Percentiles rank a stretch among this genome's conserved stretches.
phyloP scores from a whole-genome alignment of 2,888 invertebrate genomes.

The Antheraea yamamai region DNA sequence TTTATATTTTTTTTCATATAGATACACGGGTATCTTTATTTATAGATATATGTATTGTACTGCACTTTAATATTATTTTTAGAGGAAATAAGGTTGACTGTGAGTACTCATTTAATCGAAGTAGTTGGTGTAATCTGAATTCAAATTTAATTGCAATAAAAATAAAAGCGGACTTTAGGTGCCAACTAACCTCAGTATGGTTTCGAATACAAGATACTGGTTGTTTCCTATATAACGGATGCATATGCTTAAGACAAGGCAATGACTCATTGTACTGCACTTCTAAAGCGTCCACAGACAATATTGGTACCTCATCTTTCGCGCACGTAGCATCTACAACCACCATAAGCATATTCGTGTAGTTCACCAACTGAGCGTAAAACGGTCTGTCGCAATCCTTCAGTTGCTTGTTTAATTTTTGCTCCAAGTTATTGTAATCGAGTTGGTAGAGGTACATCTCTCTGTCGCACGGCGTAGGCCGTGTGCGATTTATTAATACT shows the following conservation, averaged over 20 bases:
- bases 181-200: constrained; percentile 85
- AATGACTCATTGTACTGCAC: constrained; percentile 83
- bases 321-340: constrained; percentile 87
- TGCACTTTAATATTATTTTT: too few species aligned
- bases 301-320: constrained; percentile 68
- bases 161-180: background rate
- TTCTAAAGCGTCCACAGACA: constrained; percentile 69
- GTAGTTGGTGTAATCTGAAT: background rate
- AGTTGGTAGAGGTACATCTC: constrained; percentile 83
- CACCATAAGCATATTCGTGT: constrained; percentile 89
- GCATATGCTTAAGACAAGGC: constrained; percentile 82
- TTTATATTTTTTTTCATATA: too few species aligned
- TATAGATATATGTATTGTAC: too few species aligned
- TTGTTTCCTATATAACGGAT: constrained; percentile 84
- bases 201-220: constrained; percentile 89
- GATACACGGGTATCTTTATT: too few species aligned
- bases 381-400: constrained; percentile 83
- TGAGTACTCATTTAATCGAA: background rate
- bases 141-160: background rate
- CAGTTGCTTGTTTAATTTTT: constrained; percentile 72
- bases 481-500: constrained; percentile 87
- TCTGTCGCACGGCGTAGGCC: constrained; percentile 93
- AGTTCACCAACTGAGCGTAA: constrained; percentile 87
- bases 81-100: too few species aligned
- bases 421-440: constrained; percentile 72